These are phyloP conservation scores for Arnoldichthys spilopterus DNA, from an alignment of 2,797 vertebrate species.

Conservation along the genomic window DNA sequence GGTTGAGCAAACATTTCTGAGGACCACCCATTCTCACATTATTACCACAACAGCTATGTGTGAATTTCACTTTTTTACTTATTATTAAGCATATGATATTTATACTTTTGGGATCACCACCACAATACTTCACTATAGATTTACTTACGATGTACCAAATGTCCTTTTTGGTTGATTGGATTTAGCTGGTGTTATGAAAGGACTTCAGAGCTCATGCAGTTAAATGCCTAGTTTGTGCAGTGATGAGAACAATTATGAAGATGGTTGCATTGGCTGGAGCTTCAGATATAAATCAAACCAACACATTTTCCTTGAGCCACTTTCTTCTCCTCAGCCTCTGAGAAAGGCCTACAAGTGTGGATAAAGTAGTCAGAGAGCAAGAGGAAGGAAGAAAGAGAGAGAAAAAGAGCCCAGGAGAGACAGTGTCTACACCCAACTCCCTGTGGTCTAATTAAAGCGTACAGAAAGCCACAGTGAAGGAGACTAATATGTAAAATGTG, in stretches of 20 bases:
- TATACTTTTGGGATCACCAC: neutral
- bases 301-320: constrained; percentile 8
- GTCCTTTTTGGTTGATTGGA: neutral
- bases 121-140: neutral
- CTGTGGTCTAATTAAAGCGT: constrained; percentile 73
- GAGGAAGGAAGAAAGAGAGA: constrained; percentile 54
- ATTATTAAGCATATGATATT: neutral
- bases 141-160: neutral
- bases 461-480: constrained; percentile 64
- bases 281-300: constrained; percentile 30
- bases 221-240: constrained; percentile 6
- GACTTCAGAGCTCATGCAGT: neutral
- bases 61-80: too few species aligned
- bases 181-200: neutral
- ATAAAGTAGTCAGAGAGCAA: neutral
- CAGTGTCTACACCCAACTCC: constrained; percentile 64
- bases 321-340: constrained; percentile 36
- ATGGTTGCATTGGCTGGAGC: neutral
- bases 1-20: too few species aligned
- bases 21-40: too few species aligned
- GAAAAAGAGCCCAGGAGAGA: constrained; percentile 58
- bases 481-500: constrained; percentile 66
- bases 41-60: too few species aligned
- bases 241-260: constrained; percentile 24
- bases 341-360: constrained; percentile 56